These are phyloP conservation scores for Amphipoea oculea DNA, from an alignment of 2,888 invertebrate genomes.

Conservation along the genomic window DNA sequence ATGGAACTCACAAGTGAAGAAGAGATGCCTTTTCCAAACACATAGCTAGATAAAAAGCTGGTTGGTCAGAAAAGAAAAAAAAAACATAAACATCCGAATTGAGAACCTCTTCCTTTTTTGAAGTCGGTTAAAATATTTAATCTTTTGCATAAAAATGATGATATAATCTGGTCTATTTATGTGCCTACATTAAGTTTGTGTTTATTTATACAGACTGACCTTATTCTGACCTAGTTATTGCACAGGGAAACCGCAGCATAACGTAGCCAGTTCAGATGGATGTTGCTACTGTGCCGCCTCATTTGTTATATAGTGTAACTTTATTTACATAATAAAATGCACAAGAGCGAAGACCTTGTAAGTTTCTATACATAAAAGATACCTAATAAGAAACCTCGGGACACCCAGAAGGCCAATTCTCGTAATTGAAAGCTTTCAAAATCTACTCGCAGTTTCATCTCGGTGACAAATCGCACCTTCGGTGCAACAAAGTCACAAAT, in stretches of 20 bases:
- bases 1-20: background rate
- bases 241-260: slow-evolving; percentile 26
- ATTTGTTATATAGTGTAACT: slow-evolving; percentile 18
- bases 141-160: background rate
- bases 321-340: slow-evolving; percentile 34
- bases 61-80: background rate
- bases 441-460: too few species aligned
- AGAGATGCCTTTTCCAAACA: background rate
- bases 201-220: slow-evolving; percentile 16
- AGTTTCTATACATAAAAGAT: background rate
- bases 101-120: too few species aligned
- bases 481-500: too few species aligned
- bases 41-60: background rate
- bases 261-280: slow-evolving; percentile 28
- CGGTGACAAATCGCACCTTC: too few species aligned
- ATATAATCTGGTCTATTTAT: background rate
- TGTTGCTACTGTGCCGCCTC: slow-evolving; percentile 27
- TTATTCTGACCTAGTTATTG: slow-evolving; percentile 37
- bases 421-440: too few species aligned
- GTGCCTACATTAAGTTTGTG: background rate
- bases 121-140: too few species aligned
- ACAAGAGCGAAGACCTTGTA: background rate
- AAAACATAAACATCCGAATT: too few species aligned
- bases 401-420: too few species aligned
- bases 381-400: background rate